Evolutionary conservation across 2,797 vertebrate species (phyloP).

Genomic region (Cyprinodon diabolis): DNA sequence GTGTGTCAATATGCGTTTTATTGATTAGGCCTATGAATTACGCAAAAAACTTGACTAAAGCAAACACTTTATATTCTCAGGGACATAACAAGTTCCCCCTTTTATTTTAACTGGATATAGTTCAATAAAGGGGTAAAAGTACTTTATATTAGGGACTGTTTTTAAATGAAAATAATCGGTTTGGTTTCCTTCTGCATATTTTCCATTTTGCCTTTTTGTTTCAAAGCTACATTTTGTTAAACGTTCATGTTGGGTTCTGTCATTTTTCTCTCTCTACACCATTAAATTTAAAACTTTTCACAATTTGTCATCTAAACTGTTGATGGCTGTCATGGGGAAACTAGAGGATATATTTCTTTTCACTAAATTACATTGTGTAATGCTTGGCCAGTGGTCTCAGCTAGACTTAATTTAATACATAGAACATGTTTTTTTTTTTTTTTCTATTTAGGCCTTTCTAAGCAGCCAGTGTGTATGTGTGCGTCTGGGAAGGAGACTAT

Average conservation of each 20-base stretch:
- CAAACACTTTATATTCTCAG: background rate
- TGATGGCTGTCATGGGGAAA: background rate
- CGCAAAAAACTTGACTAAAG: background rate
- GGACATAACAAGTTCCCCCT: background rate
- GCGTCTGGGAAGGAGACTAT: background rate
- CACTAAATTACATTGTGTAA: background rate
- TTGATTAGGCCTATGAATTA: background rate
- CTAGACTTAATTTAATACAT: background rate
- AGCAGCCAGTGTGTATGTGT: conserved; percentile 5
- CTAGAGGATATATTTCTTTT: background rate
- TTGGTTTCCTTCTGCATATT: background rate
- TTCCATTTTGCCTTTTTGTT: background rate
- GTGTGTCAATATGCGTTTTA: background rate
- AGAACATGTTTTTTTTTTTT: conserved; percentile 11
- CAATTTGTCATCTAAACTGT: no score
- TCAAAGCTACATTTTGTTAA: background rate
- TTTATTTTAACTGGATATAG: background rate
- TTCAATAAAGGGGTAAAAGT: background rate
- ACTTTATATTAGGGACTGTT: background rate
- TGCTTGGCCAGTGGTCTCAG: conserved; percentile 2
- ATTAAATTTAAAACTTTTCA: background rate
- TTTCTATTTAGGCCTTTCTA: conserved; percentile 12
- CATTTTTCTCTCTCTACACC: background rate
- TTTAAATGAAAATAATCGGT: background rate
- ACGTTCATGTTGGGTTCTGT: background rate